A percentile compares a stretch with the other conserved stretches of the same genome.
Conservation (phyloP, 35 echinoderm and acorn worm species). For the Holothuria glaberrima region DNA sequence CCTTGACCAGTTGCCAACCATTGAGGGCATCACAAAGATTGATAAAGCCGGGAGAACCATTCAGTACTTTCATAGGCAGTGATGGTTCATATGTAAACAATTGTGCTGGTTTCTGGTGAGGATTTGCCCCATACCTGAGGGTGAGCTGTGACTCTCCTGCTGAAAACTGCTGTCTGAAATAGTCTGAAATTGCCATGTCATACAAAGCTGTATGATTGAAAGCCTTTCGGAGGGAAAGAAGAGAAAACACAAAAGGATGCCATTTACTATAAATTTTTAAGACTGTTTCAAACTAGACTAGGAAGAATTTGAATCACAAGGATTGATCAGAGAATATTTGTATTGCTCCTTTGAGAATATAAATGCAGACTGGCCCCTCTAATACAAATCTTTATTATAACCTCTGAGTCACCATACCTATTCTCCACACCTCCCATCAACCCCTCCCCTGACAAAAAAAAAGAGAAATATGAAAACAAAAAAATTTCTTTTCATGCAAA, state of each 20-base stretch:
- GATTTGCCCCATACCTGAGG: constrained; percentile 91
- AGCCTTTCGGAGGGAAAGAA: constrained; percentile 49
- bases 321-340: neutral
- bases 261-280: too few species aligned
- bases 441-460: too few species aligned
- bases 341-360: too few species aligned
- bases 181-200: constrained; percentile 89
- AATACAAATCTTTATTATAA: too few species aligned
- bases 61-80: constrained; percentile 84
- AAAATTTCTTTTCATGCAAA: too few species aligned
- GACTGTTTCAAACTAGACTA: too few species aligned
- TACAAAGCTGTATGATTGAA: constrained; percentile 96
- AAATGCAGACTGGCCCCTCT: too few species aligned
- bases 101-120: constrained; percentile 96
- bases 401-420: too few species aligned
- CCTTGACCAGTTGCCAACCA: constrained; percentile 93
- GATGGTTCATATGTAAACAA: constrained; percentile 77
- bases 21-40: constrained; percentile 95
- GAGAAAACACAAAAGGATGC: neutral
- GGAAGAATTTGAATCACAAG: neutral
- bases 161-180: constrained; percentile 87
- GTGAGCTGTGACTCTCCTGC: constrained; percentile 76
- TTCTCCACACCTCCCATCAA: too few species aligned
- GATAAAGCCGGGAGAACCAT: constrained; percentile 94
- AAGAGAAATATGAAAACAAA: too few species aligned